Evolutionary conservation across 1,140 invertebrate genomes (phyloP).

Genomic region (Procambarus clarkii): DNA sequence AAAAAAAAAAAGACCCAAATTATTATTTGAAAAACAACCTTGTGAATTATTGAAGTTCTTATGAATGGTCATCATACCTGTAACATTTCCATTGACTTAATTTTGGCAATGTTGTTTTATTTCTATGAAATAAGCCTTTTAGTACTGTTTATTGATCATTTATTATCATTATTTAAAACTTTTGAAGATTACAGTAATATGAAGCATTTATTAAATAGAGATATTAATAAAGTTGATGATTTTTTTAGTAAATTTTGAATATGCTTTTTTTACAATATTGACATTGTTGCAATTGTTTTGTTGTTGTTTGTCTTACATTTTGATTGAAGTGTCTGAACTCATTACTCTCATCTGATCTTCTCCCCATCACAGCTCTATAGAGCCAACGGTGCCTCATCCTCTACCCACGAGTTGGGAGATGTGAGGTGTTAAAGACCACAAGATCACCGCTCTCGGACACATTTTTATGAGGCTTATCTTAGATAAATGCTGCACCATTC

Average conservation of each 20-base stretch:
- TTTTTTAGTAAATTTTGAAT: background rate
- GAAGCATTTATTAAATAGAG: no score
- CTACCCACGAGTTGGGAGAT: slow-evolving; percentile 72
- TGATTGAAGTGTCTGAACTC: background rate
- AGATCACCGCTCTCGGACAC: no score
- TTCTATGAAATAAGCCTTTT: background rate
- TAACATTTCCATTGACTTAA: background rate
- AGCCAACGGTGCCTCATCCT: slow-evolving; percentile 71
- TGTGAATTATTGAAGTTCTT: slow-evolving; percentile 7
- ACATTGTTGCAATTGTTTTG: background rate
- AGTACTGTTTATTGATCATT: no score
- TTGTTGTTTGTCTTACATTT: background rate
- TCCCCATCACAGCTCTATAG: slow-evolving; percentile 64
- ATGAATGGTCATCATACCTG: background rate
- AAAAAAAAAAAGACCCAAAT: no score
- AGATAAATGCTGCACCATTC: background rate
- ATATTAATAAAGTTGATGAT: background rate
- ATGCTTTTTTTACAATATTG: background rate
- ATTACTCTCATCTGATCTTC: slow-evolving; percentile 39
- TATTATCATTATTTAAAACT: no score
- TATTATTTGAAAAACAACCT: background rate
- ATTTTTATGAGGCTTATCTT: background rate
- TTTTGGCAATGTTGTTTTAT: background rate
- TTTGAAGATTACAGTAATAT: no score
- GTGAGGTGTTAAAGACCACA: slow-evolving; percentile 63